Base-by-base conservation (phyloP, 2,888 invertebrate genomes). In the Elgonia sp. region DNA sequence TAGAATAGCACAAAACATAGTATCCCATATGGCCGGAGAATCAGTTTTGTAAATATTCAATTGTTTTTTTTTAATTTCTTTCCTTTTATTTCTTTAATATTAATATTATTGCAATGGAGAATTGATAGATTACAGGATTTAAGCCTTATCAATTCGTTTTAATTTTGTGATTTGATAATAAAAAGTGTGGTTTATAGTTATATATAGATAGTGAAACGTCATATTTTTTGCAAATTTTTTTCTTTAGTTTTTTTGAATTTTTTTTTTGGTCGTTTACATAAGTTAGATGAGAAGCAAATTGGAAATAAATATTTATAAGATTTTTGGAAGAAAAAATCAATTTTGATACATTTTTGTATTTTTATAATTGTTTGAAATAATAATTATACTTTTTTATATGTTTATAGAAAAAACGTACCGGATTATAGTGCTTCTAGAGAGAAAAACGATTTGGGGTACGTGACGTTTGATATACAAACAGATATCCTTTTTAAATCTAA, bases 351-450 rank as follows among this genome's bases (percentile, higher is more conserved):
- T 29, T 29, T n/a, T 29, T 29, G 5, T 5, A 29, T 29, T 29
- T 29, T 29, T 29, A 29, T 29, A 29, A 29, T 29, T 29, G 29
- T 29, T 29, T 5, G 1, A 5, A 29, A 29, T 3, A 29, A 29
- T 29, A 29, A 29, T 14, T 39, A 39, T 53, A 53, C 67, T 90
- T 91, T 89, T 90, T 89, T 92, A 57, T 57, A 20, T 57, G 8
- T 89, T 90, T 96, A 96, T 96, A 99, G 98, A 87, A 99, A 99
- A 95, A 98, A 98, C 95, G 98, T 99, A 81, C 98, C 99, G 90
- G 99, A 99, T 94, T 99, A 98, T 94, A 98, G 98, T 93, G 98
- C 98, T 14, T 97, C 98, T 0, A 96, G 98, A 92, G 98, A 99
- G 94, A 97, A 97, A 93, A 98, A 98, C 95, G 99, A 99, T 95